Base-by-base conservation (phyloP, 2,888 invertebrate species). In the Anoncus sp. region DNA sequence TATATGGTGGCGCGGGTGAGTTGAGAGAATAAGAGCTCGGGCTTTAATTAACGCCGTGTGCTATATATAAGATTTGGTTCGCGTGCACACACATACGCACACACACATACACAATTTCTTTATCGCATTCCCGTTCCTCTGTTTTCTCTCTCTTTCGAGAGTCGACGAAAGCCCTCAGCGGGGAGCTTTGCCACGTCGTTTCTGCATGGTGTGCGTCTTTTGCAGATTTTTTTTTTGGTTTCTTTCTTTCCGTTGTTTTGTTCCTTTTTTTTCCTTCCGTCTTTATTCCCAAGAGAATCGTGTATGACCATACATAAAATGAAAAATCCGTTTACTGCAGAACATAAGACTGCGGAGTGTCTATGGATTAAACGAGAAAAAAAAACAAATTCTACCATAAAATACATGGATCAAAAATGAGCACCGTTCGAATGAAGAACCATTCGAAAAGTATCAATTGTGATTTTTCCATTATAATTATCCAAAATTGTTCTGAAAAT, bases 11-110 rank as follows among this genome's bases (percentile, higher is more conserved):
- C 20, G 38, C 6, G 53, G n/a, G 27, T 49, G 67, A 77, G 49
- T 72, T 14, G 55, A 77, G 62, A 47, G 51, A 63, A 60, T 24
- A 62, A 47, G 63, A 59, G 40, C 27, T 69, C 62, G 69, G 24
- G 57, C 75, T 80, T 82, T 80, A 82, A 82, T 82, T 80, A 80
- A 79, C 75, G 71, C 20, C 69, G 35, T 49, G 60, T 73, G 9
- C 38, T 38, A 12, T 67, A n/a, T 43, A 20, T 55, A 55, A 57
- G 72, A 60, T 70, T 75, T 60, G 43, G 55, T 55, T 71, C 55
- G 38, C 55, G 47, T 57, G 38, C 49, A 16, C 49, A 43, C 35
- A 22, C 49, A 49, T n/a, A 16, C n/a, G 24, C 47, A 16, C 49
- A 43, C 35, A 38, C 35, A 49, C 38, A 12, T 40, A 31, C 35